Evolutionary conservation across 1,140 invertebrate genomes (phyloP), one percentile per base, ranked within the genome.

Genomic region (Spodoptera litura): DNA sequence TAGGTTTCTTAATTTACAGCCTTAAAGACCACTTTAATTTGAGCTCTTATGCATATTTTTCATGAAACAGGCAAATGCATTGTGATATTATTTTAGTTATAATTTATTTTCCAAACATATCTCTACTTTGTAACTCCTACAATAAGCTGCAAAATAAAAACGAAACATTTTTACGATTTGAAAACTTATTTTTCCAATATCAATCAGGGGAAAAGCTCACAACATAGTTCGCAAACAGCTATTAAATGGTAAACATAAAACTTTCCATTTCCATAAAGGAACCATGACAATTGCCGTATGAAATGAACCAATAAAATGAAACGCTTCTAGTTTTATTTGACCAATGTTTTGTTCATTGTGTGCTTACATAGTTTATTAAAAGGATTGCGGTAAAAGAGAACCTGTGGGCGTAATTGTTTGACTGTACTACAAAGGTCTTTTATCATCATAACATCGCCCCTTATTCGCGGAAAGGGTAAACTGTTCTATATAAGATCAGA

Each of bases 221-320:
- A 75, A 75, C 73, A 75, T 53, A 53, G 73, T 75, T n/a, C 59
- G 64, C 20, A 75, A 75, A 38, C 73, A 51, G 31, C 13, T 12
- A 27, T 64, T 75, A 55, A 38, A 64, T 62, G 51, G 25, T 6
- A 20, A 35, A 64, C 44, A 55, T 75, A 75, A 44, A 53, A 64
- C 49, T 53, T 53, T 74, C 25, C 38, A 51, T 62, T 64, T 73
- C 64, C 72, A 44, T 75, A 52, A 31, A 38, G 20, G 2, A 35
- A 10, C 58, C 38, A 49, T 64, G 49, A 75, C 59, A 38, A 75
- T 64, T 64, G 73, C 25, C 58, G 13, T 75, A 62, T 75, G 59
- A 75, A 75, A 75, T 59, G 15, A 31, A 62, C 44, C 31, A 52
- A 53, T 73, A 52, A 75, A 75, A 64, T 75, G 15, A 73, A 73